Evolutionary conservation across 2,113 vertebrate genomes (phyloP).

Genomic region (Chaenocephalus aceratus): DNA sequence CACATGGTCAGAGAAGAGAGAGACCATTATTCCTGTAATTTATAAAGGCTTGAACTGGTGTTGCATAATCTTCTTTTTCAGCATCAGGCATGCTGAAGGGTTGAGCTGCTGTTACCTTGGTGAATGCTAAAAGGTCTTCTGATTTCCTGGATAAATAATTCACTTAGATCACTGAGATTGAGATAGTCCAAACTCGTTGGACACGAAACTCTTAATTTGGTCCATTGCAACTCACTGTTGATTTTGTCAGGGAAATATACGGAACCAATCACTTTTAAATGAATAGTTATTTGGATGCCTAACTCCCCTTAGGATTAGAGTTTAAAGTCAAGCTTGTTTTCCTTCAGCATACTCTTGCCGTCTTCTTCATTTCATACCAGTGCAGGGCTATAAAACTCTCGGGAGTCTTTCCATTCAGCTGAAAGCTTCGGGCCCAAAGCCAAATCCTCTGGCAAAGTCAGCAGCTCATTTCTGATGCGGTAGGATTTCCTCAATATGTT

Average conservation of each 20-base stretch:
- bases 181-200: conserved; percentile 9
- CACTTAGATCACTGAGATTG: conserved; percentile 54
- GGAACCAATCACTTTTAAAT: conserved; percentile 14
- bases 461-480: conserved; percentile 61
- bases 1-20: conserved; percentile 62
- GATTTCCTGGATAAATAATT: conserved; percentile 55
- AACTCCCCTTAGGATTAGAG: conserved; percentile 7
- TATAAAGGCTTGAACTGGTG: conserved; percentile 61
- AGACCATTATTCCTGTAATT: conserved; percentile 66
- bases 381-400: conserved; percentile 41
- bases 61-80: conserved; percentile 74
- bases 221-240: not conserved
- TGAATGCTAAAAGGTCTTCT: conserved; percentile 67
- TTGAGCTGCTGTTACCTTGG: conserved; percentile 70
- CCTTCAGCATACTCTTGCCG: conserved; percentile 27
- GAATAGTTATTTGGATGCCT: not conserved
- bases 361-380: conserved; percentile 49
- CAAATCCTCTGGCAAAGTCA: conserved; percentile 74
- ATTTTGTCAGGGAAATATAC: not conserved
- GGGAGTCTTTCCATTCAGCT: conserved; percentile 51
- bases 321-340: conserved; percentile 35
- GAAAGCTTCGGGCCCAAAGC: conserved; percentile 59
- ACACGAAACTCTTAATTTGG: conserved; percentile 11
- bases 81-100: conserved; percentile 63
- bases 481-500: conserved; percentile 47